Evolutionary conservation across 2,113 vertebrate genomes (phyloP).

Genomic region (Addax nasomaculatus): DNA sequence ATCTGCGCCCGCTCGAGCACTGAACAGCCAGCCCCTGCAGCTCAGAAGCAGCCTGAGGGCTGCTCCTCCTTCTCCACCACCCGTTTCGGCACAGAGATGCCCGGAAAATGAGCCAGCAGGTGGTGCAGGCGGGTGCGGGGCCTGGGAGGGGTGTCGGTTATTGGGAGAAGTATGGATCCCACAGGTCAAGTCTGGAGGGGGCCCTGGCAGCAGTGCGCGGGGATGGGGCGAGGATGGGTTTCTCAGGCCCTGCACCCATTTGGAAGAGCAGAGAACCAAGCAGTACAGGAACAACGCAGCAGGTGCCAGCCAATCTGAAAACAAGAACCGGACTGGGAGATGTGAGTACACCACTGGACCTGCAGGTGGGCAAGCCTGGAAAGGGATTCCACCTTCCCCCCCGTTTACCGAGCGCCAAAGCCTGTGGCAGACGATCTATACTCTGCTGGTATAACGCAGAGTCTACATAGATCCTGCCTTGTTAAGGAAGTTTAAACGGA

Average conservation of each 20-base stretch:
- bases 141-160: too few species aligned
- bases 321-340: neutral
- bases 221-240: neutral
- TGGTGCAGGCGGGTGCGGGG: accelerated
- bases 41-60: neutral
- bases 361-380: neutral
- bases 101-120: neutral
- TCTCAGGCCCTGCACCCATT: neutral
- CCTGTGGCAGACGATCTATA: accelerated
- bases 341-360: accelerated
- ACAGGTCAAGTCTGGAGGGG: neutral
- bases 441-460: neutral
- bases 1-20: accelerated
- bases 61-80: neutral
- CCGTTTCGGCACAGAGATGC: too few species aligned
- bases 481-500: neutral
- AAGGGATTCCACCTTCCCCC: neutral
- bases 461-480: neutral
- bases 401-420: neutral
- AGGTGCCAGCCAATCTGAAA: neutral
- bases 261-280: neutral
- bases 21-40: neutral
- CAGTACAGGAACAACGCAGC: accelerated
- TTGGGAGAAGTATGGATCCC: neutral
- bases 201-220: accelerated